Conservation (phyloP, 2,797 vertebrate species). For the Ispidina lecontei region DNA sequence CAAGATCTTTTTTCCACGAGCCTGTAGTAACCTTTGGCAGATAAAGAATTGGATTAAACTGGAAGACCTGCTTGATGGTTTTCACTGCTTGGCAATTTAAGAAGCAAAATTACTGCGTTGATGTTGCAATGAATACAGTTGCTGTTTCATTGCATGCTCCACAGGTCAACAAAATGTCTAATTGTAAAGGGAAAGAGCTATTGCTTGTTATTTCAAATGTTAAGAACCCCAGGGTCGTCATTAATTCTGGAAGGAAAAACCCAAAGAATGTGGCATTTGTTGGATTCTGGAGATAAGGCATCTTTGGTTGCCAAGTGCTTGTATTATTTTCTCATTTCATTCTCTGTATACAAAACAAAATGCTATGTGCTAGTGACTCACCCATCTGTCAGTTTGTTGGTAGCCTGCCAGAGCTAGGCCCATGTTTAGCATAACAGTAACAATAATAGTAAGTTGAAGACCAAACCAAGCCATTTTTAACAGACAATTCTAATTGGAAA, state of each 20-base stretch:
- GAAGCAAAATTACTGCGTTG: neutral
- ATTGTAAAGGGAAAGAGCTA: neutral
- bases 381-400: neutral
- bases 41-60: neutral
- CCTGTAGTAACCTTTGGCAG: neutral
- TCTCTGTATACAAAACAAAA: neutral
- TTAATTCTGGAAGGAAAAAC: neutral
- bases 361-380: neutral
- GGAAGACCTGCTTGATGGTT: neutral
- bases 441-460: neutral
- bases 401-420: neutral
- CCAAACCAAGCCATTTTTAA: neutral
- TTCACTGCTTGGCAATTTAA: neutral
- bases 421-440: neutral
- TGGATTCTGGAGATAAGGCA: neutral
- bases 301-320: neutral
- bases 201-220: neutral
- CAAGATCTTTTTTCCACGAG: neutral
- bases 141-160: neutral
- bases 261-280: neutral
- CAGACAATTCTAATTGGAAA: neutral
- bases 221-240: neutral
- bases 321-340: neutral
- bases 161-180: neutral
- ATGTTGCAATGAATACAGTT: neutral